Conservation (phyloP, 2,797 vertebrate genomes). For the Argyrosomus regius region DNA sequence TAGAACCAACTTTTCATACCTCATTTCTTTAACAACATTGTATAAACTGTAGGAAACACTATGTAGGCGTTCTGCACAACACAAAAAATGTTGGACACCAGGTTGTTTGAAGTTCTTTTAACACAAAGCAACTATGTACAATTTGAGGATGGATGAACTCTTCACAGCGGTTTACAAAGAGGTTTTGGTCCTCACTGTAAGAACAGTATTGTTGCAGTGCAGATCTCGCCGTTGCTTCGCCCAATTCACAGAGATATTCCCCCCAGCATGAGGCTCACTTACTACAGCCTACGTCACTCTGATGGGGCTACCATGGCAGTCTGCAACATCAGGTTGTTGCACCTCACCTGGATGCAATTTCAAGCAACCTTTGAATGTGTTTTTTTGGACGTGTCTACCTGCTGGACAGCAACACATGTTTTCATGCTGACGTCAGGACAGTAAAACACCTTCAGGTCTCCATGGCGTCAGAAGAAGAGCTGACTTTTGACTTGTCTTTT, state of each 20-base stretch:
- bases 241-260: slow-evolving; percentile 5
- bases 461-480: slow-evolving; percentile 84
- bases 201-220: not conserved
- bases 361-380: not conserved
- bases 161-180: not conserved
- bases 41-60: not conserved
- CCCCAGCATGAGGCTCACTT: not conserved
- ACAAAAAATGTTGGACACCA: not conserved
- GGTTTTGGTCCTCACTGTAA: not conserved
- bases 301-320: not conserved
- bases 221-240: not conserved
- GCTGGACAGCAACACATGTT: not conserved
- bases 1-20: not conserved
- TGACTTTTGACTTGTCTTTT: slow-evolving; percentile 40
- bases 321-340: not conserved
- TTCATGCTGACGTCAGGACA: not conserved
- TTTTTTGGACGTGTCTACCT: not conserved
- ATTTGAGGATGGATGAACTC: not conserved
- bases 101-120: not conserved
- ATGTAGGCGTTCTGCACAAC: not conserved
- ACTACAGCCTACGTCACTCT: not conserved
- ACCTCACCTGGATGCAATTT: slow-evolving; percentile 18
- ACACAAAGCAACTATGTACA: slow-evolving; percentile 2
- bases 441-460: slow-evolving; percentile 86
- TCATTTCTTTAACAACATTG: not conserved